phyloP scores from a whole-genome alignment of 2,888 invertebrate species.

The Molorchus minor region DNA sequence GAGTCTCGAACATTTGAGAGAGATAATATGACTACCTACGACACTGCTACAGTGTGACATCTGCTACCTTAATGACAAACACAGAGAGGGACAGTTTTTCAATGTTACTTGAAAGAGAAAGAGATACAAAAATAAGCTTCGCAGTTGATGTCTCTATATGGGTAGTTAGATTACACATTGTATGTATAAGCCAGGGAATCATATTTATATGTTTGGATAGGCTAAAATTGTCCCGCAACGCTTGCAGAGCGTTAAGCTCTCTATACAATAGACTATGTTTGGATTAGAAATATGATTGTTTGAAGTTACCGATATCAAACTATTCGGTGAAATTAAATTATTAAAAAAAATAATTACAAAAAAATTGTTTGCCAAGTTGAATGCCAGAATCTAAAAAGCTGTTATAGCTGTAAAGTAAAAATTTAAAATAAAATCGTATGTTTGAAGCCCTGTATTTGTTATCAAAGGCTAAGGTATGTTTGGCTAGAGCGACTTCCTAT shows the following conservation, averaged over 20 bases:
- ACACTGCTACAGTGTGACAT: conserved; percentile 35
- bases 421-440: too few relatives aligned
- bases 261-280: neutral
- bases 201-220: conserved; percentile 19
- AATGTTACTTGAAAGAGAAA: neutral
- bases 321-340: too few relatives aligned
- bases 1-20: too few relatives aligned
- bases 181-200: conserved; percentile 12
- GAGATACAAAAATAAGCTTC: conserved; percentile 1
- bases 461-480: too few relatives aligned
- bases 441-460: too few relatives aligned
- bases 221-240: conserved; percentile 6
- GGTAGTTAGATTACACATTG: conserved; percentile 15
- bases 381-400: too few relatives aligned
- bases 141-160: conserved; percentile 20
- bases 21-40: neutral
- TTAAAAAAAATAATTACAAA: too few relatives aligned
- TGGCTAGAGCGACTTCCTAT: too few relatives aligned
- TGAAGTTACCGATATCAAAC: too few relatives aligned
- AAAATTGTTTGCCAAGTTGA: too few relatives aligned
- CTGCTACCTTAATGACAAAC: conserved; percentile 36
- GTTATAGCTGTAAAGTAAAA: too few relatives aligned
- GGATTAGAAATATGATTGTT: too few relatives aligned
- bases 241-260: neutral
- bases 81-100: conserved; percentile 7